phyloP scores from a whole-genome alignment of 2,797 vertebrate species.

The Kryptolebias ocellatus region DNA sequence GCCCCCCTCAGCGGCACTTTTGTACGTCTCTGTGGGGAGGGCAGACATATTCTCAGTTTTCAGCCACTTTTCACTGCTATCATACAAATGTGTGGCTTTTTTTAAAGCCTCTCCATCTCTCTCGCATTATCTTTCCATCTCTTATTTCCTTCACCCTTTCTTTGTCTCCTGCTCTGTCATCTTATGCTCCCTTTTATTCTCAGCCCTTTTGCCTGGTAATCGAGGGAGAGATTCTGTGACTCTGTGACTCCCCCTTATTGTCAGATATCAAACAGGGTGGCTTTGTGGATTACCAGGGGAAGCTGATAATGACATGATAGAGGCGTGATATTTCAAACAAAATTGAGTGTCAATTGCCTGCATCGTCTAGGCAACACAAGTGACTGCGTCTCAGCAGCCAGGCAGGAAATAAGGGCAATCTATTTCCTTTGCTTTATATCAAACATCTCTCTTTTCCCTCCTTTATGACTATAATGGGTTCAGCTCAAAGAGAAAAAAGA shows the following conservation, averaged over 20 bases:
- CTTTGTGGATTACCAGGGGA: constrained; percentile 84
- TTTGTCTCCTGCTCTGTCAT: constrained; percentile 77
- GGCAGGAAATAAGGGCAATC: constrained; percentile 84
- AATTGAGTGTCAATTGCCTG: constrained; percentile 84
- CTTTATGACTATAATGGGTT: constrained; percentile 74
- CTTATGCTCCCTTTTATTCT: constrained; percentile 70
- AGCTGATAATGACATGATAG: constrained; percentile 83
- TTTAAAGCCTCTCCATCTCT: constrained; percentile 40
- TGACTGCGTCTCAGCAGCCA: constrained; percentile 70
- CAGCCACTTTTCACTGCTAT: constrained; percentile 54
- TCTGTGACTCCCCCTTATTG: constrained; percentile 74
- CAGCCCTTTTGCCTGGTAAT: constrained; percentile 82
- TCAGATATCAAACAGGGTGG: constrained; percentile 82
- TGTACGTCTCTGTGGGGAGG: constrained; percentile 39
- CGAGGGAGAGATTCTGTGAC: constrained; percentile 76
- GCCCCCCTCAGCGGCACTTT: constrained; percentile 49
- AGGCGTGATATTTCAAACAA: constrained; percentile 85
- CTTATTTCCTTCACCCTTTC: constrained; percentile 52
- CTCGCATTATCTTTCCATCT: constrained; percentile 58
- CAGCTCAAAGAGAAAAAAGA: constrained; percentile 60
- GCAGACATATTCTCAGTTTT: constrained; percentile 68
- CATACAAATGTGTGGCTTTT: constrained; percentile 62
- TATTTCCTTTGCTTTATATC: constrained; percentile 80
- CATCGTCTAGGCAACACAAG: constrained; percentile 79
- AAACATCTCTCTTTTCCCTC: constrained; percentile 69